Evolutionary conservation across 2,113 vertebrate genomes (phyloP), one percentile per base, ranked within the genome.

Genomic region (Prionailurus viverrinus): DNA sequence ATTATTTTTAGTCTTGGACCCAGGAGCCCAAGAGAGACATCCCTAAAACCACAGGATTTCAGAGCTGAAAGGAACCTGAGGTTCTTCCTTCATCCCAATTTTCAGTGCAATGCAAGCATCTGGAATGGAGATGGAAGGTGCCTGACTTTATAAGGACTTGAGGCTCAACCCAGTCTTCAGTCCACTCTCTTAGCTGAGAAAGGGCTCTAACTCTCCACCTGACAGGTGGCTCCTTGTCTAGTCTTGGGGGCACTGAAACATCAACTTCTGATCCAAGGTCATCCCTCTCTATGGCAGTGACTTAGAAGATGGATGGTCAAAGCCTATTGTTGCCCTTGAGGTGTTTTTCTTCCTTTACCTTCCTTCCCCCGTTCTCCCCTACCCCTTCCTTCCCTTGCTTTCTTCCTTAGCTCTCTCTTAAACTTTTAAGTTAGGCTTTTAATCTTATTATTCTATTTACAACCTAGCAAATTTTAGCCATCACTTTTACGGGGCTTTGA

Each of bases 401-500:
- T 55, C n/a, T 13, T 14, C 12, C 8, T 15, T 48, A 83, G 31
- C 69, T 89, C 27, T 66, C 48, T 63, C 61, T 80, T 80, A 85
- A 95, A 82, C 18, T 71, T 93, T 90, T 71, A 76, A 87, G 14
- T 91, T 82, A 63, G 29, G n/a, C 39, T 95, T 81, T 55, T 33
- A 85, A 45, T 90, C 3, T 23, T n/a, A 79, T 73, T 73, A 92
- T 69, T 91, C 76, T 45, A 71, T 83, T 95, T 78, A 78, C 78
- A 83, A 90, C 25, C 48, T 80, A 65, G 48, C 1, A 86, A 69
- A 63, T 45, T 78, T 90, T 81, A 65, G 33, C n/a, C 61, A 69
- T 78, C 39, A 86, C 7, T 90, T 96, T 95, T 96, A 93, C 45
- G 16, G 23, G 7, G n/a, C 29, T 53, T 95, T 82, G 36, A 93